A percentile compares a stretch with the other conserved stretches of the same genome.
Evolutionary conservation across 2,113 vertebrate species (phyloP).

Genomic region (Rhinolophus sinicus): DNA sequence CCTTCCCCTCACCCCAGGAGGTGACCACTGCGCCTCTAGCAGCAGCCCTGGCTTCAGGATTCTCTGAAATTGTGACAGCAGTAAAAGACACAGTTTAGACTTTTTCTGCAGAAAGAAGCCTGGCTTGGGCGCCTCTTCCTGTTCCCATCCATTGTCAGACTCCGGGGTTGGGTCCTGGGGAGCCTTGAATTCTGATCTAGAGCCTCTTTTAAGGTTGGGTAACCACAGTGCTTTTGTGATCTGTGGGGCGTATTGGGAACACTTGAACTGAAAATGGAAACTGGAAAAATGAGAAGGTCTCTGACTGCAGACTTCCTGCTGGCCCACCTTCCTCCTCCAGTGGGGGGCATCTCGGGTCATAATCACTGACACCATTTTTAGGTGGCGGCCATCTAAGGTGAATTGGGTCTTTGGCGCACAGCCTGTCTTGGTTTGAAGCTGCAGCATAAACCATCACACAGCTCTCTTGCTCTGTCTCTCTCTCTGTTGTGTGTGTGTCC

Average conservation of each 20-base stretch:
- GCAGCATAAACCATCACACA: not conserved
- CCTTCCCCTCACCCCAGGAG: not conserved
- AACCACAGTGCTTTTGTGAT: not conserved
- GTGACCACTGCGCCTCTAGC: fast-evolving
- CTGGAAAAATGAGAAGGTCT: not conserved
- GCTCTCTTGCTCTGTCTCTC: not conserved
- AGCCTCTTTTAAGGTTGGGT: not conserved
- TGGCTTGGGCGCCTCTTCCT: not conserved
- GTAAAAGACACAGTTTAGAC: fast-evolving
- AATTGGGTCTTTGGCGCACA: not conserved
- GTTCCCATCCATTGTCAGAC: not conserved
- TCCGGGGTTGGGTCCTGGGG: fast-evolving
- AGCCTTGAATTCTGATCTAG: not conserved
- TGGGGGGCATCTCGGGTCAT: not conserved
- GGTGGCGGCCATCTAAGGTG: not conserved
- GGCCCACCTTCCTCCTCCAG: not conserved
- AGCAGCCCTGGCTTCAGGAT: not conserved
- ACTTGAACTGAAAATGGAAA: not conserved
- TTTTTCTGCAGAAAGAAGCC: not conserved
- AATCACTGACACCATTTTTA: not conserved
- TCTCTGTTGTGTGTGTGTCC: not conserved
- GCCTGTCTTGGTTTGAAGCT: not conserved
- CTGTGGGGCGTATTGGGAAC: not conserved
- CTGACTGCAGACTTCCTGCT: not conserved
- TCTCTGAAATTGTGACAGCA: not conserved